Percentiles rank a stretch among this genome's conserved stretches.
phyloP scores from a whole-genome alignment of 35 echinoderm and acorn worm genomes.

The Stichopus chloronotus region DNA sequence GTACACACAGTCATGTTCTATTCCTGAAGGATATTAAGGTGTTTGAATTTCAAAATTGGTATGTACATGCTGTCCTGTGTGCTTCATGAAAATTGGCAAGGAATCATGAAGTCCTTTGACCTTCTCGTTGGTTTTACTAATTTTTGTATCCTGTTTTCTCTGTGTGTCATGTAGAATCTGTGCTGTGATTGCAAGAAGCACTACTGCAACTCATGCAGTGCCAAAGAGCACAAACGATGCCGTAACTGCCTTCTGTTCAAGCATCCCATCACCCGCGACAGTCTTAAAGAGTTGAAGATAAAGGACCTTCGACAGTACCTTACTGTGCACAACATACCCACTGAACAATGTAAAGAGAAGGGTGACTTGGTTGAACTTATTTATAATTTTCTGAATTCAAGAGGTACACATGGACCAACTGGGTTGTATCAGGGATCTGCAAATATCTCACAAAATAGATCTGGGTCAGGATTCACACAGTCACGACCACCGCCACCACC shows the following conservation, averaged over 20 bases:
- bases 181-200: slow-evolving; percentile 64
- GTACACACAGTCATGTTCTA: too few species aligned
- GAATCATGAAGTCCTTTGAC: too few species aligned
- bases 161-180: background rate
- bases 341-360: slow-evolving; percentile 48
- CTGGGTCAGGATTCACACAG: slow-evolving; percentile 3
- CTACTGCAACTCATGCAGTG: slow-evolving; percentile 54
- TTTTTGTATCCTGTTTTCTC: background rate
- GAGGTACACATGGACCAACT: slow-evolving; percentile 42
- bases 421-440: slow-evolving; percentile 46
- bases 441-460: slow-evolving; percentile 50
- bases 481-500: background rate
- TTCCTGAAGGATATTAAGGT: too few species aligned
- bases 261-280: slow-evolving; percentile 11
- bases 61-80: too few species aligned
- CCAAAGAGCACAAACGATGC: slow-evolving; percentile 52
- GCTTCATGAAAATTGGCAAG: too few species aligned
- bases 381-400: slow-evolving; percentile 29
- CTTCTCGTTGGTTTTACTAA: too few species aligned
- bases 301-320: slow-evolving; percentile 61
- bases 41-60: too few species aligned
- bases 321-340: slow-evolving; percentile 18
- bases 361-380: slow-evolving; percentile 47
- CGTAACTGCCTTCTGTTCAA: slow-evolving; percentile 57
- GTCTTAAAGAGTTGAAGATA: slow-evolving; percentile 30